Percentiles rank a stretch among this genome's conserved stretches.
Evolutionary conservation across 92 coral and sea anemone genomes (phyloP).

Genomic region (Palythoa grandis): DNA sequence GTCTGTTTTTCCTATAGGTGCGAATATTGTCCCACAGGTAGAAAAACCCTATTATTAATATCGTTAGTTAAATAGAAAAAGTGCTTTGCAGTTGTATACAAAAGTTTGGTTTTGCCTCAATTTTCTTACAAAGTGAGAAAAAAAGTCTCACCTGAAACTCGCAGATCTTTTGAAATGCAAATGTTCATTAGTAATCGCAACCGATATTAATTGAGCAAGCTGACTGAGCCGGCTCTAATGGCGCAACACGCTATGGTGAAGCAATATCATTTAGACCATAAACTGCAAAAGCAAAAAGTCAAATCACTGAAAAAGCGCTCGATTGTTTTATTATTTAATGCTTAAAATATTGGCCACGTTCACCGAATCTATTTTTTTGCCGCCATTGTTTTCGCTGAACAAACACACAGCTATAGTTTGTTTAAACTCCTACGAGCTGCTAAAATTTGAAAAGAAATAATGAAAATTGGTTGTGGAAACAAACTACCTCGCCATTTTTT

Average conservation of each 20-base stretch:
- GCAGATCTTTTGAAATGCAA: background rate
- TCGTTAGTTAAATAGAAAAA: background rate
- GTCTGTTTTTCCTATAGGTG: background rate
- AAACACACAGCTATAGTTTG: slow-evolving; percentile 42
- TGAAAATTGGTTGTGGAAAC: slow-evolving; percentile 27
- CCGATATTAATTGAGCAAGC: slow-evolving; percentile 23
- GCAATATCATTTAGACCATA: background rate
- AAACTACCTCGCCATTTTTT: slow-evolving; percentile 6
- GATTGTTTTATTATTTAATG: background rate
- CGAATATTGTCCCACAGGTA: background rate
- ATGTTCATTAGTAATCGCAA: background rate
- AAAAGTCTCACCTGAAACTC: background rate
- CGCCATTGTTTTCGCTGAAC: slow-evolving; percentile 39
- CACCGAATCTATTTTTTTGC: background rate
- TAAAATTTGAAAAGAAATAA: slow-evolving; percentile 35
- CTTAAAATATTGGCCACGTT: background rate
- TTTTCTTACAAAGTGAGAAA: background rate
- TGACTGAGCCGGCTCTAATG: background rate
- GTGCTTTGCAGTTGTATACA: background rate
- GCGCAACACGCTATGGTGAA: background rate
- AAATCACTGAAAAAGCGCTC: background rate
- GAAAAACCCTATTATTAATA: background rate
- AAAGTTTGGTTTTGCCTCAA: background rate
- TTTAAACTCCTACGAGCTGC: slow-evolving; percentile 41
- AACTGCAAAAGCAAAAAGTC: slow-evolving; percentile 5